Evolutionary conservation across 2,113 vertebrate species (phyloP).

Genomic region (Thalassoma bifasciatum): DNA sequence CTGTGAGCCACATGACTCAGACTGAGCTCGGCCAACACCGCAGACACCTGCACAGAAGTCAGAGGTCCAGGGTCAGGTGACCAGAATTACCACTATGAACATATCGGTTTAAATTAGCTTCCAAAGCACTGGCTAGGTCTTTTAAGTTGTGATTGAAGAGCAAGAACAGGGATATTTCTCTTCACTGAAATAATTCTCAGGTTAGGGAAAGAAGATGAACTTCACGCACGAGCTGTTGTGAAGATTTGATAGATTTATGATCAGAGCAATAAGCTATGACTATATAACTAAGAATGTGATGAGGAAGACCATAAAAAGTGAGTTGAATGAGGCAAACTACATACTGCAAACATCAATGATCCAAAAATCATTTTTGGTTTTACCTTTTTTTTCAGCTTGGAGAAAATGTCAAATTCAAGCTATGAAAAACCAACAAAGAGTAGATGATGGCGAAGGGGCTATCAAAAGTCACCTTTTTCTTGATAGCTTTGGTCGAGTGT

Average conservation of each 20-base stretch:
- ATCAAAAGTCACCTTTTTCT: conserved; percentile 85
- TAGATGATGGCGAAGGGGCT: background rate
- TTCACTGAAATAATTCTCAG: too few relatives aligned
- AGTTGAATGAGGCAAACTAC: too few relatives aligned
- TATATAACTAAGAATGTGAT: too few relatives aligned
- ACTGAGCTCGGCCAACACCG: conserved; percentile 91
- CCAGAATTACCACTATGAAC: background rate
- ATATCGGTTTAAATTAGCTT: too few relatives aligned
- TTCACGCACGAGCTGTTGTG: too few relatives aligned
- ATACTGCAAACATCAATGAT: background rate
- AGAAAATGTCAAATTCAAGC: background rate
- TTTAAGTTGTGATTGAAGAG: too few relatives aligned
- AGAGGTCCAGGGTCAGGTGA: conserved; percentile 36
- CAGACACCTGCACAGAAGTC: conserved; percentile 83
- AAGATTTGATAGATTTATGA: too few relatives aligned
- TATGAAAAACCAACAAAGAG: conserved; percentile 1
- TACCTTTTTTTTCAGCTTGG: background rate
- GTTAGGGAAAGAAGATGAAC: too few relatives aligned
- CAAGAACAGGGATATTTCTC: too few relatives aligned
- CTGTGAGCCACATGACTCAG: conserved; percentile 89
- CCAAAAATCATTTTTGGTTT: background rate
- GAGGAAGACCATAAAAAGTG: too few relatives aligned
- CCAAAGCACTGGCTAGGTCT: too few relatives aligned
- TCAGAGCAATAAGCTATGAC: too few relatives aligned
- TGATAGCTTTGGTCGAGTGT: conserved; percentile 78